Evolutionary conservation across 30 jellyfish, hydroid and myxozoan genomes (phyloP).

Genomic region (Catostylus mosaicus): DNA sequence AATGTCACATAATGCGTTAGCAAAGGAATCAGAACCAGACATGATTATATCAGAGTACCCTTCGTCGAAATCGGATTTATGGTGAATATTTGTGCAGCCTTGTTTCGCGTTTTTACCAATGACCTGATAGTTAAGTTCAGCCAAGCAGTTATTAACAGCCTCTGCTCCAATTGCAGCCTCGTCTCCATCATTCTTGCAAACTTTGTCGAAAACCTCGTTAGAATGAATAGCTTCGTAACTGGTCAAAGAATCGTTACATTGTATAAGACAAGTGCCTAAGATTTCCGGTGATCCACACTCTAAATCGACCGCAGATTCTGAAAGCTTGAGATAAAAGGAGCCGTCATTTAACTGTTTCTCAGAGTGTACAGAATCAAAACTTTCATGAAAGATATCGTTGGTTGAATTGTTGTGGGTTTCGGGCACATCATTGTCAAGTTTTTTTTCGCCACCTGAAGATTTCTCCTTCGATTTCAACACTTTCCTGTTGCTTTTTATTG

Average conservation of each 20-base stretch:
- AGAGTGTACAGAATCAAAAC: slow-evolving; percentile 2
- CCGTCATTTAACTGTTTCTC: background rate
- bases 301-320: slow-evolving; percentile 29
- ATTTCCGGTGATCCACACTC: slow-evolving; percentile 7
- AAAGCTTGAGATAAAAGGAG: slow-evolving; percentile 29
- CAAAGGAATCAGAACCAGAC: slow-evolving; percentile 54
- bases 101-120: no score
- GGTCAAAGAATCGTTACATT: no score
- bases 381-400: background rate
- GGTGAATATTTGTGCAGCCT: background rate
- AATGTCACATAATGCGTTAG: slow-evolving; percentile 29
- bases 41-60: slow-evolving; percentile 11
- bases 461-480: no score
- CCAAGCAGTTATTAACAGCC: no score
- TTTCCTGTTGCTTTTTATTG: no score
- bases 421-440: background rate
- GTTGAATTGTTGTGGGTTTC: background rate
- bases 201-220: no score
- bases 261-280: background rate
- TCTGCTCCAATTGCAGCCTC: background rate
- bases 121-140: no score
- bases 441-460: no score
- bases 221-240: no score
- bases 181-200: background rate
- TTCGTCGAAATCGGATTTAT: background rate